Evolutionary conservation across 1,140 invertebrate species (phyloP).

Genomic region (Probaryconus sp.): DNA sequence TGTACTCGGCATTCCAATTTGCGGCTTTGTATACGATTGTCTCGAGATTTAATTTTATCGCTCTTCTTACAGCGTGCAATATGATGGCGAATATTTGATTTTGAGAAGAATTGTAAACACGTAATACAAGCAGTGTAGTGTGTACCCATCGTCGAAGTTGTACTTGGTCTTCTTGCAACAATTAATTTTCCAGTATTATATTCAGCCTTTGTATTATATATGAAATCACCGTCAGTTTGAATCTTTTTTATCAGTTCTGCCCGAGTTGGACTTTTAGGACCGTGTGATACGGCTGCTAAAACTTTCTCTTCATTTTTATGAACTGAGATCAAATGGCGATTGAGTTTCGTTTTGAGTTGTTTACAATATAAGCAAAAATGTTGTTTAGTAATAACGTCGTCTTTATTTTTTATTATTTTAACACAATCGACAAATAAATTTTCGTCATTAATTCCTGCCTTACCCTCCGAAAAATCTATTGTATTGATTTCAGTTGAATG

Average conservation of each 20-base stretch:
- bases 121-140: slow-evolving; percentile 28
- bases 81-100: slow-evolving; percentile 32
- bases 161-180: slow-evolving; percentile 47
- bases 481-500: too few species aligned
- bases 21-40: slow-evolving; percentile 5
- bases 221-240: slow-evolving; percentile 44
- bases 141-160: slow-evolving; percentile 10
- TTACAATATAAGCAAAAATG: slow-evolving; percentile 52
- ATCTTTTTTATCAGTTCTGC: too few species aligned
- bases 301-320: too few species aligned
- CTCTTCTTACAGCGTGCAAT: neutral
- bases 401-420: neutral
- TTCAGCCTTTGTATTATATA: slow-evolving; percentile 33
- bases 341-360: slow-evolving; percentile 41
- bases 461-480: slow-evolving; percentile 2
- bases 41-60: slow-evolving; percentile 5
- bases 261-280: too few species aligned
- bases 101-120: slow-evolving; percentile 40
- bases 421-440: slow-evolving; percentile 4
- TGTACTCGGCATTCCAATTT: slow-evolving; percentile 1
- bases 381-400: slow-evolving; percentile 32
- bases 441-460: slow-evolving; percentile 1
- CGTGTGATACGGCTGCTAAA: too few species aligned
- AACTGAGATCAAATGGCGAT: slow-evolving; percentile 36
- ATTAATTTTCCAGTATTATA: slow-evolving; percentile 47